These are phyloP conservation scores for Saxidomus purpurata DNA, from an alignment of 1,140 invertebrate species.

Conservation along the genomic window DNA sequence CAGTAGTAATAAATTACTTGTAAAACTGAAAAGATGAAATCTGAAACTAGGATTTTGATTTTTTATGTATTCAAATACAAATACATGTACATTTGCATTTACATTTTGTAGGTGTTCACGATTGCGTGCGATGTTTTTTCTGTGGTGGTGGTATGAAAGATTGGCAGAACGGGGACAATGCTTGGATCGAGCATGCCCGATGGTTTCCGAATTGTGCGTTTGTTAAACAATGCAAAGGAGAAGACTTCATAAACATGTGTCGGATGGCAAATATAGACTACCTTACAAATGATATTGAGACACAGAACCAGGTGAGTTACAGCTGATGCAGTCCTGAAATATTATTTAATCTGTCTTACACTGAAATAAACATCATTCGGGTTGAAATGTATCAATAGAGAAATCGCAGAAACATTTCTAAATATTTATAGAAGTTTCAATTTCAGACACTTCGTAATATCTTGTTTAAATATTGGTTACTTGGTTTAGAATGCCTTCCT, in stretches of 20 bases:
- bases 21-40: no score
- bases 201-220: constrained; percentile 88
- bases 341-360: no score
- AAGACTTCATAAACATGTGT: constrained; percentile 88
- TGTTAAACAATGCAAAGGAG: constrained; percentile 91
- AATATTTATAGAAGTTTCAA: no score
- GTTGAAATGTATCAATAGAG: neutral
- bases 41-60: no score
- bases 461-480: no score
- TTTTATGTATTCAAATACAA: no score
- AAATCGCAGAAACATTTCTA: neutral
- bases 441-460: no score
- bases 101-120: constrained; percentile 89
- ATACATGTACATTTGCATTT: no score
- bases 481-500: no score
- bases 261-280: constrained; percentile 15
- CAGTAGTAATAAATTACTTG: no score
- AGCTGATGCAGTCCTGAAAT: no score
- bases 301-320: neutral
- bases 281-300: neutral
- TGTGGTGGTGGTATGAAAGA: constrained; percentile 73
- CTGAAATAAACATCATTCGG: no score
- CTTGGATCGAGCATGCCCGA: constrained; percentile 74
- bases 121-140: constrained; percentile 92
- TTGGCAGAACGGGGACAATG: constrained; percentile 73